phyloP scores from a whole-genome alignment of 2,113 vertebrate species.

The Aptenodytes forsteri region DNA sequence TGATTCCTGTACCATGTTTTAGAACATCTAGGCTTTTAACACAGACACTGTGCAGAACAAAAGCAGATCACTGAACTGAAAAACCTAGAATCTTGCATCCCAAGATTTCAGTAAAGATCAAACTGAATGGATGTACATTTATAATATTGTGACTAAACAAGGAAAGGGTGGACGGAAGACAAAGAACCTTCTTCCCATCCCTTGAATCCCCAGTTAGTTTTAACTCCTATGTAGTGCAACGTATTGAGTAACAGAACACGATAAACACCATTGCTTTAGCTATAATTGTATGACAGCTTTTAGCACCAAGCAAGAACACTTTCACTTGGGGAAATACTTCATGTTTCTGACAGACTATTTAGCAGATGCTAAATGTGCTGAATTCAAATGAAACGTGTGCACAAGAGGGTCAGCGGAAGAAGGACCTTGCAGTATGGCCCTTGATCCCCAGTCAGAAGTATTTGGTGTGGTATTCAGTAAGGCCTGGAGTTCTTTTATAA shows the following conservation, averaged over 20 bases:
- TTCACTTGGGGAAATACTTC: not conserved
- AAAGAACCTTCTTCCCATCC: not conserved
- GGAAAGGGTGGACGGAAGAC: not conserved
- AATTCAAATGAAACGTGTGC: not conserved
- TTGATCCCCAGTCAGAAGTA: not conserved
- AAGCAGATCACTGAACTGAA: not conserved
- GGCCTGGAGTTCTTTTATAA: conserved; percentile 5
- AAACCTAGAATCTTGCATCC: not conserved
- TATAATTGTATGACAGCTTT: not conserved
- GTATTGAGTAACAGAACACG: not conserved
- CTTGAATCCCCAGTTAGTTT: not conserved
- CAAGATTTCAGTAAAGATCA: not conserved
- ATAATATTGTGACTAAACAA: not conserved
- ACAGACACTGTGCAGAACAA: not conserved
- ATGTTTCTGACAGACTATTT: not conserved
- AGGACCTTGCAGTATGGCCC: not conserved
- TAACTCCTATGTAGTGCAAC: not conserved
- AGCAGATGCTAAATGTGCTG: not conserved
- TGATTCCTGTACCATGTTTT: not conserved
- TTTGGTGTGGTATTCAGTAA: not conserved
- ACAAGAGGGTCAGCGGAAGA: not conserved
- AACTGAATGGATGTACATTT: not conserved
- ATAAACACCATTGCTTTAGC: not conserved
- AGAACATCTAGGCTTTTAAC: not conserved
- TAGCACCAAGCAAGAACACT: not conserved